phyloP scores from a whole-genome alignment of 2,797 vertebrate species.

The Enteromius viviparus region DNA sequence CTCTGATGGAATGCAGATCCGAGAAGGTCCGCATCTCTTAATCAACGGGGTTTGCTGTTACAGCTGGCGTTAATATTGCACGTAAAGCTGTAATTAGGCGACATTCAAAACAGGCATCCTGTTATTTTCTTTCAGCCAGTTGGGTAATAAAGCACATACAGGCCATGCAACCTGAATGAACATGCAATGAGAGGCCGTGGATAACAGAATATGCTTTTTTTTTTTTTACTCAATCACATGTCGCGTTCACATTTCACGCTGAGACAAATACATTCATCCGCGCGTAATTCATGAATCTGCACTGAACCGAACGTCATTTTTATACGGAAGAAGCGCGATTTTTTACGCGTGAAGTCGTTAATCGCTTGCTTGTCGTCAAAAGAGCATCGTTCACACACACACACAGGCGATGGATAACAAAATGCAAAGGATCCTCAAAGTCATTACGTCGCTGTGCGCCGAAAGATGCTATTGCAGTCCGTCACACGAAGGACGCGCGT shows the following conservation, averaged over 20 bases:
- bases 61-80: background rate
- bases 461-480: conserved; percentile 46
- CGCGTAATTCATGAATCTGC: background rate
- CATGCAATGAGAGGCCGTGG: conserved; percentile 5
- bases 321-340: background rate
- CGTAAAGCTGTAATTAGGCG: conserved; percentile 19
- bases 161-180: conserved; percentile 9
- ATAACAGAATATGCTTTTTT: background rate
- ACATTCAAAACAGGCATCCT: background rate
- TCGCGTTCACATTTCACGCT: background rate
- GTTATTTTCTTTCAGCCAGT: conserved; percentile 10
- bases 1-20: conserved; percentile 41
- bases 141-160: conserved; percentile 16
- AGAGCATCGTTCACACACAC: conserved; percentile 6
- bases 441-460: conserved; percentile 27
- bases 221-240: background rate
- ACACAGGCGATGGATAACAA: conserved; percentile 5
- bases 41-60: background rate
- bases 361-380: background rate
- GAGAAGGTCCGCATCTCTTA: background rate
- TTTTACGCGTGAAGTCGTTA: background rate
- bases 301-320: background rate
- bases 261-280: conserved; percentile 7
- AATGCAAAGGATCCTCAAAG: conserved; percentile 35
- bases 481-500: conserved; percentile 52